phyloP scores from a whole-genome alignment of 2,888 invertebrate species.

The Fragum fragum region DNA sequence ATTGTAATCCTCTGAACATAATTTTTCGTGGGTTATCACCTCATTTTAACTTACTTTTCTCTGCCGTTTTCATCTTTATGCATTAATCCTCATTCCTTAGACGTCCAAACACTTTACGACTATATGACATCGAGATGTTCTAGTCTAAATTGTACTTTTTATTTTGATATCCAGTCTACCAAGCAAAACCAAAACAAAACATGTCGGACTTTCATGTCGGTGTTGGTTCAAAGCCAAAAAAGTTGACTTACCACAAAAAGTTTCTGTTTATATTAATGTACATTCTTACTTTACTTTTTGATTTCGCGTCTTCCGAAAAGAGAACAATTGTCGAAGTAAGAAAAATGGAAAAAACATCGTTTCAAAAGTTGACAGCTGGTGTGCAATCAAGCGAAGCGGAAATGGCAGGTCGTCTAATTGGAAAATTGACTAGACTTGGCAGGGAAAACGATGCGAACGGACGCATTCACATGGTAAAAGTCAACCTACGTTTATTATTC shows the following conservation, averaged over 20 bases:
- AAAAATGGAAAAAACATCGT: constrained; percentile 62
- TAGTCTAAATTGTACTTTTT: too few species aligned
- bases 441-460: constrained; percentile 70
- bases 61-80: too few species aligned
- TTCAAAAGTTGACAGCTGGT: constrained; percentile 69
- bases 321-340: constrained; percentile 68
- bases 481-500: too few species aligned
- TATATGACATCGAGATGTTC: too few species aligned
- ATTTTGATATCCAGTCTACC: too few species aligned
- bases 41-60: too few species aligned
- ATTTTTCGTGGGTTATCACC: too few species aligned
- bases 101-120: too few species aligned
- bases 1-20: too few species aligned
- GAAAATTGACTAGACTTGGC: constrained; percentile 70
- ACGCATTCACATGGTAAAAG: constrained; percentile 74
- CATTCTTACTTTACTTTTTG: constrained; percentile 63
- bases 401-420: constrained; percentile 62
- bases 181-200: constrained; percentile 50
- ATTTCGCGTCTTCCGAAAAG: constrained; percentile 59
- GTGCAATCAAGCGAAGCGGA: constrained; percentile 54
- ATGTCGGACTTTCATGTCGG: constrained; percentile 67
- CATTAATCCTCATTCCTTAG: too few species aligned
- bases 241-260: constrained; percentile 51
- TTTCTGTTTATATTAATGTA: constrained; percentile 58
- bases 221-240: constrained; percentile 55